These are phyloP conservation scores for Chrysina gloriosa DNA, from an alignment of 2,888 invertebrate genomes.

Conservation along the genomic window DNA sequence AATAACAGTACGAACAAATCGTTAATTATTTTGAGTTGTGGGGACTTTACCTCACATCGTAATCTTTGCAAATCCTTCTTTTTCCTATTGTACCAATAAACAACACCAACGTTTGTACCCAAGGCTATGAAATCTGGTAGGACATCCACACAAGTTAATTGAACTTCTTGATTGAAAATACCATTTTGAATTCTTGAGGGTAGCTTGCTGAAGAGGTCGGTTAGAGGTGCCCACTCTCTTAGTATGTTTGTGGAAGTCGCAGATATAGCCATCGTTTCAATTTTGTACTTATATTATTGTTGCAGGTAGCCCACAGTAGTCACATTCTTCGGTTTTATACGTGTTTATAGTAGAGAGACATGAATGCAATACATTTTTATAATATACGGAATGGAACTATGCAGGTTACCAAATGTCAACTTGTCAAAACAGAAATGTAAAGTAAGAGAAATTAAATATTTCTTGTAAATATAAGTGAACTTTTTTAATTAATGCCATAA, in stretches of 20 bases:
- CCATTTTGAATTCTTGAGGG: conserved; percentile 81
- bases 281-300: neutral
- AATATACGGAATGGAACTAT: no score
- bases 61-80: conserved; percentile 82
- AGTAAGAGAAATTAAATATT: no score
- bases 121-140: conserved; percentile 84
- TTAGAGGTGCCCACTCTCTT: conserved; percentile 85
- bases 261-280: conserved; percentile 11
- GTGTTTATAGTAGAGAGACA: no score
- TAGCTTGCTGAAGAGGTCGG: conserved; percentile 79
- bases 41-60: conserved; percentile 84
- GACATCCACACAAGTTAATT: conserved; percentile 86
- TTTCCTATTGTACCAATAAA: conserved; percentile 88
- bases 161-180: conserved; percentile 79
- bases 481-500: no score
- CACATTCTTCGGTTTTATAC: no score
- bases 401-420: no score
- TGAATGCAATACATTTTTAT: no score
- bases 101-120: conserved; percentile 86
- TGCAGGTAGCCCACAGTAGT: no score
- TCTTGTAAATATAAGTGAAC: no score
- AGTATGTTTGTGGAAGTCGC: conserved; percentile 56
- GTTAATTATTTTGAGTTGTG: no score
- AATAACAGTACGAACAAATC: no score
- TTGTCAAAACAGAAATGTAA: no score